Evolutionary conservation across 2,113 vertebrate species (phyloP), one percentile per base, ranked within the genome.

Genomic region (Protobothrops mucrosquamatus): DNA sequence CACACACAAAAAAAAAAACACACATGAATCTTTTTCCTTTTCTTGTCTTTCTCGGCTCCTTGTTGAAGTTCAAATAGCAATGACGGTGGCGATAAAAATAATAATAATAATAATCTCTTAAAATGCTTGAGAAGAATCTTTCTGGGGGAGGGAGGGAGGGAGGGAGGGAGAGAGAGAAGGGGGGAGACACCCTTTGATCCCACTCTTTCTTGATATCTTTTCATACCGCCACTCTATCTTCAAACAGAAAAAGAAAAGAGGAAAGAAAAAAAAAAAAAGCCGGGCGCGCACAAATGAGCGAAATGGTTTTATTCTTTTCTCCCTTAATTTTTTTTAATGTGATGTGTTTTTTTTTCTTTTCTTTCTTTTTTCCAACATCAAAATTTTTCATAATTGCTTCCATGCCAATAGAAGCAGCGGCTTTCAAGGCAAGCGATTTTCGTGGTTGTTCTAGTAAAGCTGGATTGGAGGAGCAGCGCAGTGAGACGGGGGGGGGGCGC

Each of bases 311-410:
- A 97, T 97, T 97, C 94, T 90, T n/a, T 64, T 12, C 48, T 29
- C 6, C 9, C 48, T 57, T 46, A 24, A 51, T 48, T 86, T 48
- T 86, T 43, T 86, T 46, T 39, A 22, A 86, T 86, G 39, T 24
- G 22, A 86, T 86, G 15, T 97, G 93, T 57, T 46, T 2, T 14
- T 14, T 34, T 39, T n/a, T 52, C 9, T 3, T 23, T 48, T 94
- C 97, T 97, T 95, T 95, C 91, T 94, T 94, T 95, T 97, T 98
- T 98, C 97, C 96, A 98, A 98, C 98, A 98, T 99, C 98, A 98
- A 98, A 98, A 98, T 99, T 98, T 98, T 98, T 98, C 98, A 98
- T 99, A 98, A 99, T 99, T 99, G 99, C 98, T 98, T 98, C 98
- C 98, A 98, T 97, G 98, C 98, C 98, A 95, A 97, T 97, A 93